Conservation (phyloP, 2,113 vertebrate genomes). For the Pleuronectes platessa region DNA sequence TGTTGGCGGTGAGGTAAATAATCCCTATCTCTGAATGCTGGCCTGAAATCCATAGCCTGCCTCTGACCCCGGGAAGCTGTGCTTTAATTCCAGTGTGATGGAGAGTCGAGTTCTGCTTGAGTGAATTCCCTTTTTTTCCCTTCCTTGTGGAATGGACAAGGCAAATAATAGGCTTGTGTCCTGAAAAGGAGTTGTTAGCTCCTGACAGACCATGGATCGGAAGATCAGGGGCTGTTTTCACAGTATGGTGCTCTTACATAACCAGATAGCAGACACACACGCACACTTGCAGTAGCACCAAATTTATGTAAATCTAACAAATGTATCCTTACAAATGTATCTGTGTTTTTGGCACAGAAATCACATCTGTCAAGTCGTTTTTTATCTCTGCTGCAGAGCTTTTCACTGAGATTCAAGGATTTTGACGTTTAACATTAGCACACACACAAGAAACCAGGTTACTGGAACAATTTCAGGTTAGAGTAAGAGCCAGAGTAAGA, state of each 20-base stretch:
- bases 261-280: not conserved
- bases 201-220: constrained; percentile 63
- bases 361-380: not conserved
- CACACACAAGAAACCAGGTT: not conserved
- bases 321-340: not conserved
- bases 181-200: constrained; percentile 64
- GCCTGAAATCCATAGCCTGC: constrained; percentile 40
- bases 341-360: not conserved
- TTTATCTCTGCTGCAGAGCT: not conserved
- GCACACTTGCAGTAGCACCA: not conserved
- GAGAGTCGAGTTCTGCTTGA: constrained; percentile 51
- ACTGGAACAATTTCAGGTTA: not conserved
- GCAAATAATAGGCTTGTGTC: constrained; percentile 66
- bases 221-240: constrained; percentile 59
- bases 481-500: not conserved
- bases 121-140: constrained; percentile 37
- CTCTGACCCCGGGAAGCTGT: constrained; percentile 50
- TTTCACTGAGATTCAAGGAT: not conserved
- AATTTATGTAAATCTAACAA: constrained; percentile 26
- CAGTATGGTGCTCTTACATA: constrained; percentile 61
- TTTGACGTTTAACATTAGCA: not conserved
- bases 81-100: constrained; percentile 63
- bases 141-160: constrained; percentile 51
- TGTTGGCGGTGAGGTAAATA: constrained; percentile 36
- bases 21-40: constrained; percentile 38